A percentile compares a stretch with the other conserved stretches of the same genome.
Evolutionary conservation across 2,113 vertebrate genomes (phyloP).

Genomic region (Onychostruthus taczanowskii): DNA sequence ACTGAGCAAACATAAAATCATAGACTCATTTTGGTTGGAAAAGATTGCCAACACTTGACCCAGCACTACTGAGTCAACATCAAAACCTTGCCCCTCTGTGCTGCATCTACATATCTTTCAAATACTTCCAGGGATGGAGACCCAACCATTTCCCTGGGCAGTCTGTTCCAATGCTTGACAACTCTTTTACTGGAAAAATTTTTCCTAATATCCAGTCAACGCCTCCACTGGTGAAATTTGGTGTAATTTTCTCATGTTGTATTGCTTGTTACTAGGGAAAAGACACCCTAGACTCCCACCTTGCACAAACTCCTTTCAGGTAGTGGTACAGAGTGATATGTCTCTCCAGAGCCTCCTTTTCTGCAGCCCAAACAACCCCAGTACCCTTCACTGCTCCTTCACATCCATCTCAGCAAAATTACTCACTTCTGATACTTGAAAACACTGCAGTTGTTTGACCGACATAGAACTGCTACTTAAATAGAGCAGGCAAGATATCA

Average conservation of each 20-base stretch:
- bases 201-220: background rate
- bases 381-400: background rate
- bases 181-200: background rate
- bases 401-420: background rate
- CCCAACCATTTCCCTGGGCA: background rate
- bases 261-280: background rate
- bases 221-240: background rate
- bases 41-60: background rate
- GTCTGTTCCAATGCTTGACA: background rate
- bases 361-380: background rate
- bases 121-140: background rate
- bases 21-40: background rate
- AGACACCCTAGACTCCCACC: accelerated
- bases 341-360: background rate
- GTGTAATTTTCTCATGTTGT: accelerated
- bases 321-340: background rate
- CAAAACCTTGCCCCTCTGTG: background rate
- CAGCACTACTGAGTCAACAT: background rate
- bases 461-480: background rate
- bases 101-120: background rate
- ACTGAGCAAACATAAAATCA: background rate
- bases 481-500: background rate
- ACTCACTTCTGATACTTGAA: background rate
- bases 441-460: background rate
- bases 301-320: background rate